Evolutionary conservation across 2,888 invertebrate genomes (phyloP), one percentile per base, ranked within the genome.

Genomic region (Melieria omissa): DNA sequence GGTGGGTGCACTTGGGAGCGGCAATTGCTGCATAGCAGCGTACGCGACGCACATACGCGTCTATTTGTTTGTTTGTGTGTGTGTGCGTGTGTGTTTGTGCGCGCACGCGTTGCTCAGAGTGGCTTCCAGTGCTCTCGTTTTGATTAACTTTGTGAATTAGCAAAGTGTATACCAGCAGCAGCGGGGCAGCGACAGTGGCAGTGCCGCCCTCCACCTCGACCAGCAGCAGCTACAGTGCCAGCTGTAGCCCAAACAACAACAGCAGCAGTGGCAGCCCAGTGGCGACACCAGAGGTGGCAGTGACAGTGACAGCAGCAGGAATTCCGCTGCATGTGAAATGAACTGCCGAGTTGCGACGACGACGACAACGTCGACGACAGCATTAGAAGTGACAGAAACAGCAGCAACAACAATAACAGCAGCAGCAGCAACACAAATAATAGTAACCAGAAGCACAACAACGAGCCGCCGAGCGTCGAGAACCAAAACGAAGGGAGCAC

Each of bases 91-190:
- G 63, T 73, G 58, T 70, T 66, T 70, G 68, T 72, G 65, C 71
- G 68, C 6, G 47, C 64, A 63, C 69, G 69, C 72, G 75, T 81
- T 16, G 16, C 16, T 16, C 16, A 16, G 16, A 16, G 16, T 16
- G 16, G 16, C 16, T 81, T 80, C 76, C 80, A 81, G 78, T 82
- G 82, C 81, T 81, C 81, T 82, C 81, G 80, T 81, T 82, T 82
- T 82, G 79, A 80, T 81, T 80, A 82, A 81, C 77, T 73, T 76
- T 77, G 75, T 75, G 80, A 81, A 76, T 67, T 68, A 68, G 55
- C 62, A 71, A 71, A 71, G 65, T 62, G 58, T 52, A 16, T 16
- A 16, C 16, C 16, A 42, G 60, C 12, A 61, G 57, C 16, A 57
- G 58, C 57, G 55, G 64, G 10, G 45, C 61, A 71, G 47, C 63